A percentile compares a stretch with the other conserved stretches of the same genome.
These are phyloP conservation scores for Melanostoma scalare DNA, from an alignment of 2,888 invertebrate species.

Conservation along the genomic window DNA sequence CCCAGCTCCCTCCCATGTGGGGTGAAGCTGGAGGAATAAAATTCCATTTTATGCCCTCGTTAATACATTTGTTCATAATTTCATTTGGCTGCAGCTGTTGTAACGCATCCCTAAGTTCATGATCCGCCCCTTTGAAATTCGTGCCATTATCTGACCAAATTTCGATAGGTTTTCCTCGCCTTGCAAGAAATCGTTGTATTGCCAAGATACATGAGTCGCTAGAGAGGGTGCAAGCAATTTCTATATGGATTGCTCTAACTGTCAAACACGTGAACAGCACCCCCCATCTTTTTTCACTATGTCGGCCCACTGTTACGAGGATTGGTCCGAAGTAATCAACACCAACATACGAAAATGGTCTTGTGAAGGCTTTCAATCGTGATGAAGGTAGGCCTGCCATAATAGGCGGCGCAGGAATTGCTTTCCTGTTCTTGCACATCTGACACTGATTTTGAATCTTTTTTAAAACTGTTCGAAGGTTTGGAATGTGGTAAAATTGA, in stretches of 20 bases:
- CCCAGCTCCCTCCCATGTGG: constrained; percentile 31
- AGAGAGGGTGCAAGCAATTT: constrained; percentile 43
- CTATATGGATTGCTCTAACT: constrained; percentile 54
- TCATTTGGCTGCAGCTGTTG: not conserved
- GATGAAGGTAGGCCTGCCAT: constrained; percentile 8
- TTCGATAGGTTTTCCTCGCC: constrained; percentile 40
- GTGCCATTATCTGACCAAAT: constrained; percentile 66
- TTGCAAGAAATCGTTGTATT: constrained; percentile 45
- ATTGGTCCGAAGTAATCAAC: constrained; percentile 60
- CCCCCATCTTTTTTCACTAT: constrained; percentile 23
- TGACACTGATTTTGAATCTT: not conserved
- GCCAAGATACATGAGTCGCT: constrained; percentile 57
- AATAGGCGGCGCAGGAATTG: constrained; percentile 1
- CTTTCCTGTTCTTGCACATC: not conserved
- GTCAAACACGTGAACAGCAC: constrained; percentile 68
- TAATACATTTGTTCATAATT: not conserved
- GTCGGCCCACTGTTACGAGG: constrained; percentile 29
- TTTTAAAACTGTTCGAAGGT: constrained; percentile 34
- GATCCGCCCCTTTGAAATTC: constrained; percentile 57
- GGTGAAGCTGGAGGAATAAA: constrained; percentile 32
- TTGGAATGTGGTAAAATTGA: constrained; percentile 16
- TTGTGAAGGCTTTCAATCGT: constrained; percentile 18
- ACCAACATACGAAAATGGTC: constrained; percentile 35
- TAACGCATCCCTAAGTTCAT: constrained; percentile 2
- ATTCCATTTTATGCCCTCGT: constrained; percentile 18